Conservation (phyloP, 2,797 vertebrate genomes). For the Periophthalmus magnuspinnatus region DNA sequence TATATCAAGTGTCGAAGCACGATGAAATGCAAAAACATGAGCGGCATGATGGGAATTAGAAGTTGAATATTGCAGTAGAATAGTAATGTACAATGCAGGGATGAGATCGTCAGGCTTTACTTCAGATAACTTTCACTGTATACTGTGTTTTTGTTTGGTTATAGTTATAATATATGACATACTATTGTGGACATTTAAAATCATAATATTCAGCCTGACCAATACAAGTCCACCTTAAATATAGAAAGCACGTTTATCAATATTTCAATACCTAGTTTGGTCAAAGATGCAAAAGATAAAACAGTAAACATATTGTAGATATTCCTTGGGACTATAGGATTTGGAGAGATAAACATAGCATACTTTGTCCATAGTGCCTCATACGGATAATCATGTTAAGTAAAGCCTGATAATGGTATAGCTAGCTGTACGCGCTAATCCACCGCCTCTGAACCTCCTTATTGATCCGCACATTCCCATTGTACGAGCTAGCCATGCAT, state of each 20-base stretch:
- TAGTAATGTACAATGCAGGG: not conserved
- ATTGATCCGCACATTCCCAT: slow-evolving; percentile 1
- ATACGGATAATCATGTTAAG: not conserved
- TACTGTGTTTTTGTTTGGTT: not conserved
- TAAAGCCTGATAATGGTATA: not conserved
- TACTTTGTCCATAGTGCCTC: not conserved
- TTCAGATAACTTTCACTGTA: not conserved
- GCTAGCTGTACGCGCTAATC: not conserved
- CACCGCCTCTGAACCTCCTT: not conserved
- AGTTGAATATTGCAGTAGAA: not conserved
- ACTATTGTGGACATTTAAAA: too few species aligned
- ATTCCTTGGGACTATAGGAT: too few species aligned
- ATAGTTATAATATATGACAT: too few species aligned
- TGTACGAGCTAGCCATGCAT: not conserved
- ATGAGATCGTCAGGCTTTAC: not conserved
- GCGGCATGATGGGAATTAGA: not conserved
- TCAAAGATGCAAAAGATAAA: too few species aligned
- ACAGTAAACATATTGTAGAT: too few species aligned
- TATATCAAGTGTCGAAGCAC: not conserved
- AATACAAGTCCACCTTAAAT: too few species aligned
- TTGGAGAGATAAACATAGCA: not conserved
- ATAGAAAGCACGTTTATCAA: too few species aligned
- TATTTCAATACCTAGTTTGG: too few species aligned
- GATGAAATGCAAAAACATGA: not conserved
- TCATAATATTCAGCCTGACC: too few species aligned